Evolutionary conservation across 2,797 vertebrate genomes (phyloP), one percentile per base, ranked within the genome.

Genomic region (Thalassophryne amazonica): DNA sequence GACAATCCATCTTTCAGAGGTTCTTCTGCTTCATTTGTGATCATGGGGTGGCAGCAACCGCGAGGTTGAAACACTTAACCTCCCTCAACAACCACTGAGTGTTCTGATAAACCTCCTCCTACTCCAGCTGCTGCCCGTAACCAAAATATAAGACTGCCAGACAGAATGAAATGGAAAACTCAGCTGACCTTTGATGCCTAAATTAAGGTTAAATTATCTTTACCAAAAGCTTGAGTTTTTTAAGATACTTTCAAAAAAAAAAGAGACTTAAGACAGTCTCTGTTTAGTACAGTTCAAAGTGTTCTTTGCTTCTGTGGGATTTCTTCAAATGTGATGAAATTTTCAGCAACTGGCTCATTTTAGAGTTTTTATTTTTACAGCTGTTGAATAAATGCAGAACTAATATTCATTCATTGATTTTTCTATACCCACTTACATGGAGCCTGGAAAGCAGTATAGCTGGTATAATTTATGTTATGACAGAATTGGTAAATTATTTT

Each of bases 1-100:
- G 11, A 40, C 54, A 53, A 45, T 32, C 36, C 33, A 58, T 69
- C 52, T 54, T 64, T 62, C 51, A 53, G 23, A 50, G 49, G 61
- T 49, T 31, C 16, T 18, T 17, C 56, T 58, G 14, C 66, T 54
- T 41, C 28, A 59, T 52, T 47, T 53, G 30, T 41, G 53, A 12
- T 42, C 22, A 2, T 31, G 42, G 19, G 40, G 1, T 11, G 23
- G 30, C 31, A 14, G 42, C 42, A 14, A 23, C 15, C 27, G 2
- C 17, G 30, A 29, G 36, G 25, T 14, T 22, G 23, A 40, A 40
- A 40, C 41, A 14, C 12, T 11, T 11, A 25, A 3, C 24, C 24
- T 25, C 24, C 24, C 3, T 11, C 4, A 22, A 4, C 6, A 22
- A 22, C 21, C 21, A 22, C 21, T 22, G 21, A 22, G 21, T 3